phyloP scores from a whole-genome alignment of 2,888 invertebrate genomes.

The Euphydryas editha region DNA sequence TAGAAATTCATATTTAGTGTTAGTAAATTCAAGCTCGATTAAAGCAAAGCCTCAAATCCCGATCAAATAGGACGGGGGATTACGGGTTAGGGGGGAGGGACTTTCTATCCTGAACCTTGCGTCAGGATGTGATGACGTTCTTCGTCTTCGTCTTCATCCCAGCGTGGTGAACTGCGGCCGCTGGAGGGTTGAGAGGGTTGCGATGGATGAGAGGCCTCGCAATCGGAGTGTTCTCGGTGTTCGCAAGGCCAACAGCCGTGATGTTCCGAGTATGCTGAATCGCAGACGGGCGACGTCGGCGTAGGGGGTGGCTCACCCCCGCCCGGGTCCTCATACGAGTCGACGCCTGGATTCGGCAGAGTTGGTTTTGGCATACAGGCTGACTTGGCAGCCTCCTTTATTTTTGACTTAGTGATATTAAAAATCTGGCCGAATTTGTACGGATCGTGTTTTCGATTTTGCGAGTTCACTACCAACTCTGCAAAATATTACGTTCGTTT shows the following conservation, averaged over 20 bases:
- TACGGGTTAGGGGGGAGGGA: slow-evolving; percentile 39
- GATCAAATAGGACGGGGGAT: slow-evolving; percentile 44
- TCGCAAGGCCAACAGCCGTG: slow-evolving; percentile 80
- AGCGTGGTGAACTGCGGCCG: slow-evolving; percentile 76
- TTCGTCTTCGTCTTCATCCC: slow-evolving; percentile 77
- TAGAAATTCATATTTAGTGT: slow-evolving; percentile 29
- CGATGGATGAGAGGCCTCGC: slow-evolving; percentile 68
- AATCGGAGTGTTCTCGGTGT: slow-evolving; percentile 68
- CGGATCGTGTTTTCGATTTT: slow-evolving; percentile 45
- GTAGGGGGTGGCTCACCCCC: slow-evolving; percentile 77
- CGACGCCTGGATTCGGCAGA: slow-evolving; percentile 71
- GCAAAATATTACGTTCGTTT: slow-evolving; percentile 48
- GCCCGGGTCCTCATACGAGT: slow-evolving; percentile 76
- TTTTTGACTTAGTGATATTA: slow-evolving; percentile 50
- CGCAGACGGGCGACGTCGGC: slow-evolving; percentile 78
- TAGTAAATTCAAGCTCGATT: slow-evolving; percentile 42
- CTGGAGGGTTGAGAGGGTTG: slow-evolving; percentile 74
- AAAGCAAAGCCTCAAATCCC: slow-evolving; percentile 51
- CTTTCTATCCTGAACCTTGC: slow-evolving; percentile 70
- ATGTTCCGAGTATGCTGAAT: slow-evolving; percentile 80
- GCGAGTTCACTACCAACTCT: slow-evolving; percentile 48
- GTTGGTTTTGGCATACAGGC: slow-evolving; percentile 47
- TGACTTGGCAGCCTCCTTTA: slow-evolving; percentile 53
- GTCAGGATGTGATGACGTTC: slow-evolving; percentile 71
- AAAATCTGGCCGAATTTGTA: slow-evolving; percentile 48